These are phyloP conservation scores for Brachionus plicatilis DNA, from an alignment of 1,140 invertebrate genomes.

Conservation along the genomic window DNA sequence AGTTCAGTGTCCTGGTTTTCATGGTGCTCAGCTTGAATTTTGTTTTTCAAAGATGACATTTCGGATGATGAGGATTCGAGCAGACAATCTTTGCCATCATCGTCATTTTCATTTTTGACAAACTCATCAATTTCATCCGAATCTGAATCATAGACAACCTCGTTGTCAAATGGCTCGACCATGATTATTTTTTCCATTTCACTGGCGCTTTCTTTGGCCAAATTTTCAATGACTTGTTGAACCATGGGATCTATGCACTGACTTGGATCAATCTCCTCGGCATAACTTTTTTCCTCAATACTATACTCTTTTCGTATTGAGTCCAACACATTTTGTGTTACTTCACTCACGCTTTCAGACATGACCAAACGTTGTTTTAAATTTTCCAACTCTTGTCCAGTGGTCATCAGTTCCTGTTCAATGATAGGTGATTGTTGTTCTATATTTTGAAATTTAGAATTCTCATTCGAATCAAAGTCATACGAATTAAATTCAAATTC, in stretches of 20 bases:
- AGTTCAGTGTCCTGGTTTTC: neutral
- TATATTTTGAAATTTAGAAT: neutral
- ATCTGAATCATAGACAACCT: neutral
- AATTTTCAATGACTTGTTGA: conserved; percentile 21
- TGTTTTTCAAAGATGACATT: neutral
- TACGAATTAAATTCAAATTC: conserved; percentile 1
- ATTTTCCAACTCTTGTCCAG: conserved; percentile 12
- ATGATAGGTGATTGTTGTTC: conserved; percentile 39
- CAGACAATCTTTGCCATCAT: neutral
- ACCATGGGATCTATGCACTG: neutral
- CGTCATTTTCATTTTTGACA: neutral
- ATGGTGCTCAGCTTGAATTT: neutral
- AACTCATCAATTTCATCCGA: neutral
- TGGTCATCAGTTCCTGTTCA: conserved; percentile 16
- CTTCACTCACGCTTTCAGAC: neutral
- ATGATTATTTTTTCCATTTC: conserved; percentile 33
- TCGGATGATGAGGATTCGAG: neutral
- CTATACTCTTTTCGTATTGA: conserved; percentile 8
- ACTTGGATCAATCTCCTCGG: neutral
- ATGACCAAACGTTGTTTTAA: neutral
- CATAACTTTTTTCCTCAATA: neutral
- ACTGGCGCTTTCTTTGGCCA: conserved; percentile 11
- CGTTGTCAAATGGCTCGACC: neutral
- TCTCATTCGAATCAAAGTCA: neutral
- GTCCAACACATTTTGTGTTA: conserved; percentile 8